Percentiles rank a stretch among this genome's conserved stretches.
Conservation (phyloP, 1,140 invertebrate genomes). For the Drosophila murphyi region DNA sequence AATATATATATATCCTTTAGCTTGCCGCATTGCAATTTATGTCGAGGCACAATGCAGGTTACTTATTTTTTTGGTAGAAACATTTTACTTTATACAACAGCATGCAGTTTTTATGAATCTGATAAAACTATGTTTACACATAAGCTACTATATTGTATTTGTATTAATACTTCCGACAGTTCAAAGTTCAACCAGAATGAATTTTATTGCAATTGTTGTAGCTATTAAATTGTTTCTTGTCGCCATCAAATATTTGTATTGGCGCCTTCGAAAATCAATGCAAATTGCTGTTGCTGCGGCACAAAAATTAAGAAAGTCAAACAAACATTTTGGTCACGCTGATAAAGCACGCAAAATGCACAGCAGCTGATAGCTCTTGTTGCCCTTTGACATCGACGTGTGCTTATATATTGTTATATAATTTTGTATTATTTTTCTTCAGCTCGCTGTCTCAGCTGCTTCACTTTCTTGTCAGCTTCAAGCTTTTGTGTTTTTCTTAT, state of each 20-base stretch:
- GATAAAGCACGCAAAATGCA: conserved; percentile 41
- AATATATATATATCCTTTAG: conserved; percentile 8
- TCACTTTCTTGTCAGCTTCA: conserved; percentile 33
- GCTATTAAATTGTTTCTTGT: conserved; percentile 17
- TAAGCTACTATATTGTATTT: too few species aligned
- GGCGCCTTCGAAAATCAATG: conserved; percentile 1
- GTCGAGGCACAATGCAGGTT: conserved; percentile 12
- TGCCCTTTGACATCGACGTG: conserved; percentile 40
- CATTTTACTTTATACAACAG: too few species aligned
- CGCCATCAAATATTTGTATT: neutral
- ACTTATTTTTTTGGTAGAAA: neutral
- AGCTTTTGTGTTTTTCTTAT: conserved; percentile 10
- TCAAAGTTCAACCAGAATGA: too few species aligned
- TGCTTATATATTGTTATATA: conserved; percentile 2
- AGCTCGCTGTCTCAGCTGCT: conserved; percentile 7
- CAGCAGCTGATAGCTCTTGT: conserved; percentile 34
- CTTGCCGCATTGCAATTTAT: conserved; percentile 32
- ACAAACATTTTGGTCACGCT: conserved; percentile 20
- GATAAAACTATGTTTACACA: too few species aligned
- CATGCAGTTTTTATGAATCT: too few species aligned
- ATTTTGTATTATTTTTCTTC: conserved; percentile 1
- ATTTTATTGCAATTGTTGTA: conserved; percentile 8
- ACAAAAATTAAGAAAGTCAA: conserved; percentile 27
- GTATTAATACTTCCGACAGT: too few species aligned
- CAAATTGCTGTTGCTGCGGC: conserved; percentile 28